A percentile compares a stretch with the other conserved stretches of the same genome.
These are phyloP conservation scores for Daubentonia madagascariensis DNA, from an alignment of 2,113 vertebrate genomes.

Conservation along the genomic window DNA sequence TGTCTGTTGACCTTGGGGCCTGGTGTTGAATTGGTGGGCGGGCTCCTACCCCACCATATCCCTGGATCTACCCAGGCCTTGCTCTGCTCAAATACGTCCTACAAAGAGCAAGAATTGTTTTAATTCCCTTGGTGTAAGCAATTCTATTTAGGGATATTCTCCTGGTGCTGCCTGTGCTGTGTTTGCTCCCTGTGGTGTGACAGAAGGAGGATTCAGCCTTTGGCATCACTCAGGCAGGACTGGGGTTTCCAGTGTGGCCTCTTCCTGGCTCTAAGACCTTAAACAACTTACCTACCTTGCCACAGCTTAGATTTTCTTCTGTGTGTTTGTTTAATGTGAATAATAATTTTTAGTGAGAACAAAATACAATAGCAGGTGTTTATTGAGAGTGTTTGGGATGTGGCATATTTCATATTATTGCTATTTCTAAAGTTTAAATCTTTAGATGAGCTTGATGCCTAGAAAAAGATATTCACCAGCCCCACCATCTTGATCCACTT, in stretches of 20 bases:
- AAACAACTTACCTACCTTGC: background rate
- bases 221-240: background rate
- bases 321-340: background rate
- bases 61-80: background rate
- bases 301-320: background rate
- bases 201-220: too few relatives aligned
- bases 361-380: background rate
- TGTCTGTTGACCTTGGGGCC: fast-evolving
- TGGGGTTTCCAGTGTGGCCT: background rate
- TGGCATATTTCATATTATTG: background rate
- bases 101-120: background rate
- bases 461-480: background rate
- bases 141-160: background rate
- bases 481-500: too few relatives aligned
- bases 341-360: background rate
- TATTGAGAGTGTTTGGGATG: background rate
- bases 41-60: background rate
- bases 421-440: background rate
- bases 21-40: too few relatives aligned
- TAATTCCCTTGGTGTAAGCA: background rate
- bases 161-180: background rate
- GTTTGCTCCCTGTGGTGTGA: fast-evolving
- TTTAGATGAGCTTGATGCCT: background rate
- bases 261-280: background rate
- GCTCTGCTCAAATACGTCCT: background rate